Conservation (phyloP, 1,140 invertebrate species). For the Philaenus spumarius region DNA sequence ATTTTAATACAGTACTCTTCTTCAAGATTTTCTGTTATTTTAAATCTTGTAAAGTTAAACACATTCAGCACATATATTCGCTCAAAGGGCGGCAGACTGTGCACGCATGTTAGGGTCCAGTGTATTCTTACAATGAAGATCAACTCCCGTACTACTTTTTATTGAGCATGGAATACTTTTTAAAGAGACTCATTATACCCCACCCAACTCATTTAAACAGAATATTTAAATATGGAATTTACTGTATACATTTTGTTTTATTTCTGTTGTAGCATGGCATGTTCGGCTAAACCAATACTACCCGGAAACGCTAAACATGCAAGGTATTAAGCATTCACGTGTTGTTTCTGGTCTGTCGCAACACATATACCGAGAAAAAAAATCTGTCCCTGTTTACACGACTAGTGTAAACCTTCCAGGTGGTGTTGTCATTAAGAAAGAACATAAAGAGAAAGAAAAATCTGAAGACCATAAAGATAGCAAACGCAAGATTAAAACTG, state of each 20-base stretch:
- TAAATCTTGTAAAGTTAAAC: too few relatives aligned
- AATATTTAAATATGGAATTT: too few relatives aligned
- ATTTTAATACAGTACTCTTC: too few relatives aligned
- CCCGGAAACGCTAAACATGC: conserved; percentile 34
- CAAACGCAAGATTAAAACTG: conserved; percentile 2
- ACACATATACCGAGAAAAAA: conserved; percentile 15
- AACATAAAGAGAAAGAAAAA: not conserved
- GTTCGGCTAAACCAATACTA: conserved; percentile 89
- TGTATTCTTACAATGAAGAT: too few relatives aligned
- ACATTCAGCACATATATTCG: too few relatives aligned
- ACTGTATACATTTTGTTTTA: conserved; percentile 17
- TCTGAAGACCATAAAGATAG: not conserved
- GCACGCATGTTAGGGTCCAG: too few relatives aligned
- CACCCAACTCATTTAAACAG: too few relatives aligned
- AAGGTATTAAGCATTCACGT: conserved; percentile 2
- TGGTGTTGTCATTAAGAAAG: not conserved
- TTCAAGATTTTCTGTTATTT: too few relatives aligned
- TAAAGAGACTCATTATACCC: too few relatives aligned
- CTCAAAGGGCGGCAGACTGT: too few relatives aligned
- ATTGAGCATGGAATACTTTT: too few relatives aligned
- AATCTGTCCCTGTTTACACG: not conserved
- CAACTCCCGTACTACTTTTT: too few relatives aligned
- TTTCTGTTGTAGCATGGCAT: conserved; percentile 75
- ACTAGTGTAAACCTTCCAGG: not conserved
- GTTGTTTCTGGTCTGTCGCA: conserved; percentile 5